A percentile compares a stretch with the other conserved stretches of the same genome.
These are phyloP conservation scores for Sciurus niger DNA, from an alignment of 2,113 vertebrate species.

Conservation along the genomic window DNA sequence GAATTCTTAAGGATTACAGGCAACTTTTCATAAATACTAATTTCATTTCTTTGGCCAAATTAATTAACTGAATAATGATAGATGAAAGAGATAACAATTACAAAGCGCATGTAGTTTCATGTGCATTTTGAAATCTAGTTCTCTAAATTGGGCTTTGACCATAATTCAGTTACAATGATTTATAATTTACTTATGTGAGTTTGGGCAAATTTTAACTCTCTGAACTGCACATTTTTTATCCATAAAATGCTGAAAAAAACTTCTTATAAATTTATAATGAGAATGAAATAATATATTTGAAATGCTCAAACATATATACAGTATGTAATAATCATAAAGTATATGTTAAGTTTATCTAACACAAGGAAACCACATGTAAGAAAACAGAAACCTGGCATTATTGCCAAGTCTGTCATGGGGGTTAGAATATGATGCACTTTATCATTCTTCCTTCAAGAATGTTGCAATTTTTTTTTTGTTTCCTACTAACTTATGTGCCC, in stretches of 20 bases:
- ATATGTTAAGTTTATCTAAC: neutral
- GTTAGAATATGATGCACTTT: neutral
- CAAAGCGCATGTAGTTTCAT: neutral
- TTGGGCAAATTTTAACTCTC: neutral
- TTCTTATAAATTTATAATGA: neutral
- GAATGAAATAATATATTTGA: conserved; percentile 41
- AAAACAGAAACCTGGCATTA: neutral
- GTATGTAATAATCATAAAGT: neutral
- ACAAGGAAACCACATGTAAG: neutral
- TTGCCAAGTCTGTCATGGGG: neutral
- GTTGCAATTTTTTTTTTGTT: neutral
- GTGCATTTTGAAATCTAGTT: neutral
- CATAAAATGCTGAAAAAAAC: neutral
- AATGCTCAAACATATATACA: neutral
- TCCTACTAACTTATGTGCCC: neutral
- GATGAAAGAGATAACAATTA: neutral
- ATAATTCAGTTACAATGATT: neutral
- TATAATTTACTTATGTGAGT: neutral
- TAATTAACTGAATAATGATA: neutral
- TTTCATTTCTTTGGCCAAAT: neutral
- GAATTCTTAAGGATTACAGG: conserved; percentile 4
- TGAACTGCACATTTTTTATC: neutral
- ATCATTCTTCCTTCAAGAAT: neutral
- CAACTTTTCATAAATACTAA: conserved; percentile 14
- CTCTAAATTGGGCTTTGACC: neutral